Evolutionary conservation across 2,113 vertebrate species (phyloP).

Genomic region (Reinhardtius hippoglossoides): DNA sequence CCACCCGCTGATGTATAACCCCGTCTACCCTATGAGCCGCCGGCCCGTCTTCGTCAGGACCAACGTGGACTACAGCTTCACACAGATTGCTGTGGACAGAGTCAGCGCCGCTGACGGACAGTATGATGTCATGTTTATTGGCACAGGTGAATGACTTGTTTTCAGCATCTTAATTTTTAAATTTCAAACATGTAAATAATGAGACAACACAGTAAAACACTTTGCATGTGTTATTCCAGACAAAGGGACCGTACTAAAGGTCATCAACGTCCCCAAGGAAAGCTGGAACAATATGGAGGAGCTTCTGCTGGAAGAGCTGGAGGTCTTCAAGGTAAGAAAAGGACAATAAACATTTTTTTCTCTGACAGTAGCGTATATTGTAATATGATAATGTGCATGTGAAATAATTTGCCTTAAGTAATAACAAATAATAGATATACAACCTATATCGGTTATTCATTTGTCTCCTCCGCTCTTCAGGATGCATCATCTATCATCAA

Average conservation of each 20-base stretch:
- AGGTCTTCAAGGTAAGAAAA: conserved; percentile 91
- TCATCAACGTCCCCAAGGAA: conserved; percentile 92
- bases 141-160: conserved; percentile 85
- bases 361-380: neutral
- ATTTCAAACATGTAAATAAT: neutral
- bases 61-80: conserved; percentile 90
- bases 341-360: neutral
- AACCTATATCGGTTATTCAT: neutral
- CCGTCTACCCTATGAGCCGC: conserved; percentile 88
- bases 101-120: conserved; percentile 92
- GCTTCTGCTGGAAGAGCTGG: conserved; percentile 93
- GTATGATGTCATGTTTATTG: conserved; percentile 97
- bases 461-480: conserved; percentile 75
- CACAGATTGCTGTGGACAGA: conserved; percentile 88
- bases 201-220: neutral
- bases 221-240: conserved; percentile 79
- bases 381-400: neutral
- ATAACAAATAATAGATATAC: neutral
- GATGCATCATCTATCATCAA: conserved; percentile 89
- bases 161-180: neutral
- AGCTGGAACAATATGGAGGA: conserved; percentile 89
- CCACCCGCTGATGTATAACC: conserved; percentile 96
- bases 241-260: conserved; percentile 91
- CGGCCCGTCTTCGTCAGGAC: conserved; percentile 91
- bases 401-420: neutral